These are phyloP conservation scores for Rhinogobius similis DNA, from an alignment of 2,113 vertebrate genomes.

Conservation along the genomic window DNA sequence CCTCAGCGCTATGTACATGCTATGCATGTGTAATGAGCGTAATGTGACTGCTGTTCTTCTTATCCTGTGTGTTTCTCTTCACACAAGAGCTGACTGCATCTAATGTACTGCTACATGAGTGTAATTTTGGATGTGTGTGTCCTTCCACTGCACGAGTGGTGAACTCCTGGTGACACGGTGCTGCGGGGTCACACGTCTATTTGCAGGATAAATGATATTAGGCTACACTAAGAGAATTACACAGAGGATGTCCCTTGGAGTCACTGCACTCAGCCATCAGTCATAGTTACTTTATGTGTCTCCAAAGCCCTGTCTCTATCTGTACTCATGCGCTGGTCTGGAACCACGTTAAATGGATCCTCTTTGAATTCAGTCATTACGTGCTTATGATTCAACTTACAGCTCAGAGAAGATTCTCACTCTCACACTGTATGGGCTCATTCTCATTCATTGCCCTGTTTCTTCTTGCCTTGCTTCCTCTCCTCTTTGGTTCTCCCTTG, in stretches of 20 bases:
- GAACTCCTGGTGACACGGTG: slow-evolving; percentile 75
- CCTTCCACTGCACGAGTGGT: slow-evolving; percentile 61
- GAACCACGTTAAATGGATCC: slow-evolving; percentile 71
- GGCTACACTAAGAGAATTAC: slow-evolving; percentile 77
- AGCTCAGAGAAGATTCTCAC: slow-evolving; percentile 26
- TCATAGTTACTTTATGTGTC: slow-evolving; percentile 73
- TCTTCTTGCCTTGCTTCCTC: slow-evolving; percentile 34
- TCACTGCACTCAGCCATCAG: slow-evolving; percentile 63
- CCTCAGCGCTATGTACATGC: slow-evolving; percentile 26
- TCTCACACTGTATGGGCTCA: not conserved
- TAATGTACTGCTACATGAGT: slow-evolving; percentile 43
- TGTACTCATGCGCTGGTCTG: slow-evolving; percentile 65
- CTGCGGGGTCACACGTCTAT: slow-evolving; percentile 73
- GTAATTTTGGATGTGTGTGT: slow-evolving; percentile 50
- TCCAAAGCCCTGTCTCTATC: slow-evolving; percentile 62
- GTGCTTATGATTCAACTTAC: slow-evolving; percentile 58
- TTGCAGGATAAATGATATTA: slow-evolving; percentile 76
- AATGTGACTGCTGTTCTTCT: slow-evolving; percentile 36
- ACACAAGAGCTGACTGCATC: slow-evolving; percentile 28
- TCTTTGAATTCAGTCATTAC: slow-evolving; percentile 65
- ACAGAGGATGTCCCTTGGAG: slow-evolving; percentile 75
- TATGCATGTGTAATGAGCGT: slow-evolving; percentile 57
- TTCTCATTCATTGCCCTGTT: slow-evolving; percentile 15
- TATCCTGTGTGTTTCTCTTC: slow-evolving; percentile 47
- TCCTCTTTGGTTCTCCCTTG: slow-evolving; percentile 67